phyloP scores from a whole-genome alignment of 2,888 invertebrate species.

The Sinohyriopsis cumingii region DNA sequence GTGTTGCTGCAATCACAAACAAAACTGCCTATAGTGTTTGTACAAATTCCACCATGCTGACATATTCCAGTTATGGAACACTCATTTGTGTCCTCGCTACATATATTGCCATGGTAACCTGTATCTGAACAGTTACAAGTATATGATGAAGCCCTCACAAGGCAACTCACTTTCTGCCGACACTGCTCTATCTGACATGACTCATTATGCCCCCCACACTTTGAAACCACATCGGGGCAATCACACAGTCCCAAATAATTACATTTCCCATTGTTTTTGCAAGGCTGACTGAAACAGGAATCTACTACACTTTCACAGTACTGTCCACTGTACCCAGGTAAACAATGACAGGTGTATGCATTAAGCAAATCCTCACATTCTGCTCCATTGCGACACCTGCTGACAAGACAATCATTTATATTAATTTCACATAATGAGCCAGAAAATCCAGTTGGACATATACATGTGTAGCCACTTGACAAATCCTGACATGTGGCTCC shows the following conservation, averaged over 20 bases:
- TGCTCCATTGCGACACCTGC: slow-evolving; percentile 46
- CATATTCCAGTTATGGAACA: slow-evolving; percentile 40
- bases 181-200: slow-evolving; percentile 56
- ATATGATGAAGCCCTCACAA: slow-evolving; percentile 32
- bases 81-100: slow-evolving; percentile 52
- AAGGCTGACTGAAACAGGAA: slow-evolving; percentile 57
- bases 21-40: slow-evolving; percentile 48
- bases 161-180: slow-evolving; percentile 41
- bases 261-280: slow-evolving; percentile 58
- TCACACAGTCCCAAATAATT: slow-evolving; percentile 54
- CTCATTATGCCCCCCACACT: slow-evolving; percentile 66
- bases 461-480: slow-evolving; percentile 35
- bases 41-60: slow-evolving; percentile 52
- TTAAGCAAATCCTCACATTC: slow-evolving; percentile 42
- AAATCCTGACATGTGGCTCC: slow-evolving; percentile 82
- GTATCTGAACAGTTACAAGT: slow-evolving; percentile 54
- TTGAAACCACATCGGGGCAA: slow-evolving; percentile 51
- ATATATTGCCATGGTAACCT: slow-evolving; percentile 48
- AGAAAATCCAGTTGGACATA: slow-evolving; percentile 38
- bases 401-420: slow-evolving; percentile 51
- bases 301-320: slow-evolving; percentile 48
- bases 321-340: slow-evolving; percentile 47
- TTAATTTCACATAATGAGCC: slow-evolving; percentile 47
- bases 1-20: slow-evolving; percentile 54
- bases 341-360: slow-evolving; percentile 47